phyloP scores from a whole-genome alignment of 2,113 vertebrate genomes.

The Burhinus oedicnemus region DNA sequence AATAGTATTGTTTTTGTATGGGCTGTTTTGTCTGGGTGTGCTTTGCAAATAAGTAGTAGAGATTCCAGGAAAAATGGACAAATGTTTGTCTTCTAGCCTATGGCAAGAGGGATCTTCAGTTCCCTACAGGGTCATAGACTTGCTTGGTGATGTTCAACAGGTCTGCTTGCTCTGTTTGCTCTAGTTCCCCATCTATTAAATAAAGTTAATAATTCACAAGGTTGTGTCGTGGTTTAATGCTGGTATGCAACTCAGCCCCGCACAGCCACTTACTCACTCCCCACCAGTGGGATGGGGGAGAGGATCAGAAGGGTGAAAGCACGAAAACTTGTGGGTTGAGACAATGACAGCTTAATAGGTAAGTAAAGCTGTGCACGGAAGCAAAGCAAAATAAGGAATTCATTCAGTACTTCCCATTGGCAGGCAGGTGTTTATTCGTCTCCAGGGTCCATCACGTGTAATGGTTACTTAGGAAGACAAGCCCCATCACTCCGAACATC shows the following conservation, averaged over 20 bases:
- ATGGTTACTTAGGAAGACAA: background rate
- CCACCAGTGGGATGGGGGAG: background rate
- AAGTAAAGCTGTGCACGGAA: background rate
- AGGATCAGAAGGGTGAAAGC: background rate
- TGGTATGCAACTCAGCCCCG: background rate
- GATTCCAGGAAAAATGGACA: background rate
- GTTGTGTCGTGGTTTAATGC: background rate
- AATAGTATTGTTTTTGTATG: background rate
- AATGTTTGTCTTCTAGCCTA: background rate
- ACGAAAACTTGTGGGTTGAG: background rate
- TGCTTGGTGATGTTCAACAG: background rate
- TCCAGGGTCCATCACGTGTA: rapidly evolving
- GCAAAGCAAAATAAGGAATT: background rate
- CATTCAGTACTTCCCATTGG: rapidly evolving
- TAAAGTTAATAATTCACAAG: background rate
- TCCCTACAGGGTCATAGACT: background rate
- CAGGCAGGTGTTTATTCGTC: background rate
- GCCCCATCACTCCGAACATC: rapidly evolving
- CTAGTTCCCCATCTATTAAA: background rate
- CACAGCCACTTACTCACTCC: background rate
- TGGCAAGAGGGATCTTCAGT: background rate
- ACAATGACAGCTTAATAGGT: background rate
- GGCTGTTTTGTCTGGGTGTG: background rate
- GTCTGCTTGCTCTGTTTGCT: background rate
- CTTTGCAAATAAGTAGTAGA: background rate